phyloP scores from a whole-genome alignment of 2,888 invertebrate species.

The Zygogramma bicolorata region DNA sequence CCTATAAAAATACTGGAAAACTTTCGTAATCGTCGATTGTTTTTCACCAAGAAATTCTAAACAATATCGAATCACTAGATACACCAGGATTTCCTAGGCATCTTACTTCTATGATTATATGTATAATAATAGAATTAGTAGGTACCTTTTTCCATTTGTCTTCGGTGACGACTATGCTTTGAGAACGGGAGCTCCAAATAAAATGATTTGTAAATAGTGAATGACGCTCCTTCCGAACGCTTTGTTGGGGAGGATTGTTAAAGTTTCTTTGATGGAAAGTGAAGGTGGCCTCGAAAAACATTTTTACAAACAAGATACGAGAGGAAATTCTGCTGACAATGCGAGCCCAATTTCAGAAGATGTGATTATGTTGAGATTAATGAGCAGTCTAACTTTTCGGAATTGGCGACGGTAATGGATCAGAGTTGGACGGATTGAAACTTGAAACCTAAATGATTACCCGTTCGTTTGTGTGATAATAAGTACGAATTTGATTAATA shows the following conservation, averaged over 20 bases:
- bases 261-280: background rate
- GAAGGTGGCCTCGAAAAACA: background rate
- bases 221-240: background rate
- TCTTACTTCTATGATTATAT: too few relatives aligned
- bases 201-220: conserved; percentile 22
- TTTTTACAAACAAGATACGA: background rate
- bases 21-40: too few relatives aligned
- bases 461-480: conserved; percentile 10
- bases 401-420: conserved; percentile 4
- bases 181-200: background rate
- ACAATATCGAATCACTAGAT: too few relatives aligned
- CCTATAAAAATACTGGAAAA: too few relatives aligned
- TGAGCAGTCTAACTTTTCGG: conserved; percentile 13
- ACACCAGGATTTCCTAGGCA: too few relatives aligned
- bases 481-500: conserved; percentile 1
- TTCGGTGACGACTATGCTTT: background rate
- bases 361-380: conserved; percentile 19
- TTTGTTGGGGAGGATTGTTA: background rate
- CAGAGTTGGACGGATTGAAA: conserved; percentile 6
- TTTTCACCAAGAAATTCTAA: too few relatives aligned
- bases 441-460: background rate
- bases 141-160: background rate
- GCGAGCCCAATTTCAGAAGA: background rate
- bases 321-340: conserved; percentile 2
- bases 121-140: too few relatives aligned